A percentile compares a stretch with the other conserved stretches of the same genome.
These are phyloP conservation scores for Pissodes strobi DNA, from an alignment of 1,140 invertebrate species.

Conservation along the genomic window DNA sequence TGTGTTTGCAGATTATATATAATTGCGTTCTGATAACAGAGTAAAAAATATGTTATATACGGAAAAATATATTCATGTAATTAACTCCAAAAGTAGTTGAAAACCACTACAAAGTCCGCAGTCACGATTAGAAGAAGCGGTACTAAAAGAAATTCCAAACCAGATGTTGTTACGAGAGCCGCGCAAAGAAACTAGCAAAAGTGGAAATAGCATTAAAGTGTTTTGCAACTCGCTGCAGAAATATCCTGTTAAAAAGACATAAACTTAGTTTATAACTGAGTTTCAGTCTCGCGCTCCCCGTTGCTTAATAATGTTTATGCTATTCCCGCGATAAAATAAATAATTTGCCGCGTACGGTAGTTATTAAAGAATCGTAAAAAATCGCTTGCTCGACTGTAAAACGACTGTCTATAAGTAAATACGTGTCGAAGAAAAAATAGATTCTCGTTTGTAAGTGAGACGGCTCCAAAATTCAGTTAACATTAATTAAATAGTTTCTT, in stretches of 20 bases:
- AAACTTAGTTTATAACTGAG: conserved; percentile 23
- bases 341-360: conserved; percentile 16
- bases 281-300: conserved; percentile 11
- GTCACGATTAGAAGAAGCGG: neutral
- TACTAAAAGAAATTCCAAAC: conserved; percentile 5
- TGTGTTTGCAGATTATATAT: too few relatives aligned
- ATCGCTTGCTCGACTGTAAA: conserved; percentile 17
- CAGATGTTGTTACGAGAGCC: conserved; percentile 7
- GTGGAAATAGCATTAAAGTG: conserved; percentile 9
- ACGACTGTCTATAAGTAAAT: neutral
- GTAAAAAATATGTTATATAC: too few relatives aligned
- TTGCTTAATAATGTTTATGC: conserved; percentile 23
- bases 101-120: too few relatives aligned
- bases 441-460: too few relatives aligned
- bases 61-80: too few relatives aligned
- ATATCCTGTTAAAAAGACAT: conserved; percentile 24
- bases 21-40: too few relatives aligned
- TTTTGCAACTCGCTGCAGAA: conserved; percentile 8
- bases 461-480: too few relatives aligned
- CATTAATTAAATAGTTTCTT: too few relatives aligned
- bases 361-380: conserved; percentile 19
- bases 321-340: conserved; percentile 13
- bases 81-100: too few relatives aligned
- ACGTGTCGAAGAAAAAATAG: neutral
- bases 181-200: neutral